Percentiles rank a stretch among this genome's conserved stretches.
Conservation (phyloP, 2,113 vertebrate genomes). For the Strix uralensis region DNA sequence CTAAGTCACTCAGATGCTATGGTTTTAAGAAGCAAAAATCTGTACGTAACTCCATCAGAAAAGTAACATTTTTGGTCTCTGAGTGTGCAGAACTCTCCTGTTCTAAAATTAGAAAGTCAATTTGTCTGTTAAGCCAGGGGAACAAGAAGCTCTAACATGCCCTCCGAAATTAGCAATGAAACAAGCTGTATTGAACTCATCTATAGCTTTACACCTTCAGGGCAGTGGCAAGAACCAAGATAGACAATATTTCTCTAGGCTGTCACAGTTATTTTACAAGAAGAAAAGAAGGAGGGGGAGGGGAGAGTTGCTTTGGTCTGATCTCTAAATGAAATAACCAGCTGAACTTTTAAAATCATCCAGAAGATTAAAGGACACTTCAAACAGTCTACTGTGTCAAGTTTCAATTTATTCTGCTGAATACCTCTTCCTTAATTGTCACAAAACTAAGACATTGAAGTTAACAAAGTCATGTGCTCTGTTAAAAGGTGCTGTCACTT, state of each 20-base stretch:
- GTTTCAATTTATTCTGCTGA: conserved; percentile 32
- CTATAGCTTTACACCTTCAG: background rate
- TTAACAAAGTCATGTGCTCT: background rate
- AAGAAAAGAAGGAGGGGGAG: background rate
- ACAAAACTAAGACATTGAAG: background rate
- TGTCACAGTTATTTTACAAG: background rate
- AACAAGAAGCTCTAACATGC: background rate
- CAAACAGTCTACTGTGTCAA: background rate
- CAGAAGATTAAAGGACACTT: conserved; percentile 33
- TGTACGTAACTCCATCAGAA: background rate
- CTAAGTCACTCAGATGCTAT: background rate
- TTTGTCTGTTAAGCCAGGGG: conserved; percentile 53
- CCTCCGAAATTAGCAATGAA: conserved; percentile 50
- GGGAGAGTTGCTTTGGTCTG: background rate
- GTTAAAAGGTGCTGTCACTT: background rate
- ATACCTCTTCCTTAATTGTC: conserved; percentile 1
- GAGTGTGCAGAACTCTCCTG: background rate
- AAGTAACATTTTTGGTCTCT: background rate
- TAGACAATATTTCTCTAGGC: background rate
- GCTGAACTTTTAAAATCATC: background rate
- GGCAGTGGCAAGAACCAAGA: background rate
- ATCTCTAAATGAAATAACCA: background rate
- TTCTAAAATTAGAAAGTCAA: conserved; percentile 66
- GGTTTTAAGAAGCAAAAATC: background rate
- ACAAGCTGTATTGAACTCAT: conserved; percentile 9